Base-by-base conservation (phyloP, 2,113 vertebrate species). In the Phoxinus phoxinus region DNA sequence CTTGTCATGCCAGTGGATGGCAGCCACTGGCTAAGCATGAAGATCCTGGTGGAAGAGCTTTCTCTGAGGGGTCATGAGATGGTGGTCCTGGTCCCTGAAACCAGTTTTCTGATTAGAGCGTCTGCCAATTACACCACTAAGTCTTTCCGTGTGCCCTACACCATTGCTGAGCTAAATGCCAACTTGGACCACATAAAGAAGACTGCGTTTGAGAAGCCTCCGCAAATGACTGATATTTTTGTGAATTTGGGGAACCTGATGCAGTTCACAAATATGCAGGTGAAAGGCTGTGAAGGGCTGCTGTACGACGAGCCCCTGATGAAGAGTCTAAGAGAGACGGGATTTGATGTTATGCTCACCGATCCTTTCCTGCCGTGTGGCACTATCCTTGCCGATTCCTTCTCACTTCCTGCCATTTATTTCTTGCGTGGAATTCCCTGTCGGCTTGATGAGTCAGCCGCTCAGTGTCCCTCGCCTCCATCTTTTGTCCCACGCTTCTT, bases 11-110 rank as follows among this genome's bases (percentile, higher is more conserved):
- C 96, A 41, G 93, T 96, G 91, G 95, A 92, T 6, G 95, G 96
- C 23, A 97, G 97, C 83, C 96, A 96, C 92, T 97, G 97, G 97
- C 91, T 98, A 5, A 97, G 95, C 91, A 95, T 97, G 96, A 87
- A 53, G n/a, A 48, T 86, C 0, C 89, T 97, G 63, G 94, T 97
- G 73, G 92, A 96, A 74, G 94, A 96, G 41, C 93, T 99, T 0
- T 21, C 1, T 0, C 73, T 8, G 0, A 94, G 86, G 53, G 96
- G 96, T 2, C 96, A 98, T 0, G 92, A 97, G 10, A 53, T 96
- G 25, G 89, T 96, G 1, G 86, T 95, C 0, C 58, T 97, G 46
- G 53, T 91, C 17, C 96, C 97, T 0, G 95, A 96, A 61, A 92
- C 67, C 67, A 96, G 86, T 85, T 61, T 95, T 88, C 23, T 93